phyloP scores from a whole-genome alignment of 37 sponge, comb jelly and placozoan genomes.

The Haliclona indistincta region DNA sequence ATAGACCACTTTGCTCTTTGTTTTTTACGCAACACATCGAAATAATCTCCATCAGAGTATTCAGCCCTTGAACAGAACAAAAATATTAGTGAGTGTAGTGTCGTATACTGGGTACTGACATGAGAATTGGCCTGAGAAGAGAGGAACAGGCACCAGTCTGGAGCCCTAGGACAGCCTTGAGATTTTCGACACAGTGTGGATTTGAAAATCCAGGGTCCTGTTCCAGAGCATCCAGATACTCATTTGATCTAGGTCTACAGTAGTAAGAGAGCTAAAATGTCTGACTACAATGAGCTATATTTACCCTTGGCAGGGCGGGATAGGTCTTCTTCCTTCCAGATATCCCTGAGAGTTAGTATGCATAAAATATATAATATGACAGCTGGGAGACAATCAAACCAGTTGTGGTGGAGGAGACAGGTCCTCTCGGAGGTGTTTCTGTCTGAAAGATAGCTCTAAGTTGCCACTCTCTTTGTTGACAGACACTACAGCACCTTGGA shows the following conservation, averaged over 20 bases:
- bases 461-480: not conserved
- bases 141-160: not conserved
- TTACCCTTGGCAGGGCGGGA: not conserved
- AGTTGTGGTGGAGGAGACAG: too few relatives aligned
- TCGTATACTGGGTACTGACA: not conserved
- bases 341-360: not conserved
- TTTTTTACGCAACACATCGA: slow-evolving; percentile 44
- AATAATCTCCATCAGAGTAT: slow-evolving; percentile 40
- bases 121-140: slow-evolving; percentile 35
- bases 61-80: slow-evolving; percentile 19
- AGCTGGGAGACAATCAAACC: too few relatives aligned
- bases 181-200: slow-evolving; percentile 57
- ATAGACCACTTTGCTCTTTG: slow-evolving; percentile 74
- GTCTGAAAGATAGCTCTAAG: too few relatives aligned
- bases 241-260: slow-evolving; percentile 5
- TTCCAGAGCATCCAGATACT: slow-evolving; percentile 32
- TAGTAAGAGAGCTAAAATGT: not conserved
- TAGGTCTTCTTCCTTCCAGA: not conserved
- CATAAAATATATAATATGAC: too few relatives aligned
- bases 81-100: not conserved
- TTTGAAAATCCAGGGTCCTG: slow-evolving; percentile 61
- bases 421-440: too few relatives aligned
- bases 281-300: not conserved
- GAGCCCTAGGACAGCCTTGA: slow-evolving; percentile 47
- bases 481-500: not conserved